Base-by-base conservation (phyloP, 2,888 invertebrate genomes). In the Polydrusus cervinus region DNA sequence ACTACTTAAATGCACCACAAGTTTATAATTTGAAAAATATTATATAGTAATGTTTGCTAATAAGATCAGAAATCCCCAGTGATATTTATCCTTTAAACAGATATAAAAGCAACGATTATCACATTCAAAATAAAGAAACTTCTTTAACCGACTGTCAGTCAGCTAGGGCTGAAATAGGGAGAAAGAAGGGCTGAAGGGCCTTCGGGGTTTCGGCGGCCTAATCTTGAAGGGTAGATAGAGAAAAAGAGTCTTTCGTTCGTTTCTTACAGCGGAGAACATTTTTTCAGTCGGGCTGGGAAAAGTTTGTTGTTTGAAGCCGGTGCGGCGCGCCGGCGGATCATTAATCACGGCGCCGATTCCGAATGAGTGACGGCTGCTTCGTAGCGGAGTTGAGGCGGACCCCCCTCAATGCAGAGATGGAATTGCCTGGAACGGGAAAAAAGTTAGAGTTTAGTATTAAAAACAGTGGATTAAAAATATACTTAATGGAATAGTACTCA, bases 241-340 rank as follows among this genome's bases (percentile, higher is more conserved):
- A 45, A 47, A 86, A 85, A 87, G 86, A 87, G 84, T 87, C 87
- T 87, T 87, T 87, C 84, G 85, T 86, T 87, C 86, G 86, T 87
- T 87, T 87, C 87, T 87, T 87, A 86, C 87, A 49, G 34, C 65
- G 86, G 85, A 86, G 84, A 86, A 86, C 86, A 87, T 88, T 87
- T 87, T 87, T 87, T 89, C 89, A 88, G 89, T 89, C 89, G 74
- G 75, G 88, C 89, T 89, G 89, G 89, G 90, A 90, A 90, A 90
- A 90, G 89, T 90, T 90, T 90, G 90, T 90, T 90, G 90, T 90
- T 90, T 89, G 89, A 88, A 89, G 89, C 89, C 88, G 89, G 71
- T 69, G 78, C 73, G 70, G 78, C 73, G 72, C 67, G 69, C 67
- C 78, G 75, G 62, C 51, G 87, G 86, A 89, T 88, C 89, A 89